Evolutionary conservation across 2,113 vertebrate genomes (phyloP).

Genomic region (Meles meles): DNA sequence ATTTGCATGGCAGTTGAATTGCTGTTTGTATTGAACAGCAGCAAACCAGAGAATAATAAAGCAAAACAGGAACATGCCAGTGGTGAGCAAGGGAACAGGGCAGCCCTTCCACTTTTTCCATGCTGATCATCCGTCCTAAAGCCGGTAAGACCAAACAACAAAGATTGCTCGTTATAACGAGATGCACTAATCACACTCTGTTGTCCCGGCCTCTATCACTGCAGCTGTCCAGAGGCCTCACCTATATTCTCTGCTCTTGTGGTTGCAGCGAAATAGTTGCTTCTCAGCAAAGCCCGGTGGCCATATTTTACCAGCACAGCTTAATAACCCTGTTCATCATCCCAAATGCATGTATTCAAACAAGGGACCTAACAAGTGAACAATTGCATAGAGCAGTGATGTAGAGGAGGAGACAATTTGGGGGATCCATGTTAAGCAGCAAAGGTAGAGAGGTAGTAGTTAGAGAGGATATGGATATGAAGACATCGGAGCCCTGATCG

Average conservation of each 20-base stretch:
- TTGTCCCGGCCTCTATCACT: neutral
- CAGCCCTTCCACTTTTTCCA: conserved; percentile 4
- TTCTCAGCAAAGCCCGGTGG: neutral
- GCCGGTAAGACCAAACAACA: neutral
- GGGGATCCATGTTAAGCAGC: neutral
- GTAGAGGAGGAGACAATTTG: neutral
- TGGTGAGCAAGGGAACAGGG: neutral
- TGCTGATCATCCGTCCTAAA: neutral
- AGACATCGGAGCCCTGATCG: neutral
- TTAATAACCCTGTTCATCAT: neutral
- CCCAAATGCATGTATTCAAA: neutral
- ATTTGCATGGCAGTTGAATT: conserved; percentile 56
- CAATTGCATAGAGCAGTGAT: neutral
- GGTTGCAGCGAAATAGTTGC: neutral
- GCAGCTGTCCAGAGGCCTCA: neutral
- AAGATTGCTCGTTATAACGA: neutral
- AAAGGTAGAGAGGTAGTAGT: neutral
- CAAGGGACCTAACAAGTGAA: neutral
- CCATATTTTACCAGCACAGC: neutral
- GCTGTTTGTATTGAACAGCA: conserved; percentile 63
- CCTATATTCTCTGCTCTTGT: neutral
- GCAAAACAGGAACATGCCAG: conserved; percentile 25
- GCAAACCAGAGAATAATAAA: conserved; percentile 56
- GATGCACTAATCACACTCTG: neutral
- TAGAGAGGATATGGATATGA: neutral